These are phyloP conservation scores for Rhyzopertha dominica DNA, from an alignment of 1,140 invertebrate genomes.

Conservation along the genomic window DNA sequence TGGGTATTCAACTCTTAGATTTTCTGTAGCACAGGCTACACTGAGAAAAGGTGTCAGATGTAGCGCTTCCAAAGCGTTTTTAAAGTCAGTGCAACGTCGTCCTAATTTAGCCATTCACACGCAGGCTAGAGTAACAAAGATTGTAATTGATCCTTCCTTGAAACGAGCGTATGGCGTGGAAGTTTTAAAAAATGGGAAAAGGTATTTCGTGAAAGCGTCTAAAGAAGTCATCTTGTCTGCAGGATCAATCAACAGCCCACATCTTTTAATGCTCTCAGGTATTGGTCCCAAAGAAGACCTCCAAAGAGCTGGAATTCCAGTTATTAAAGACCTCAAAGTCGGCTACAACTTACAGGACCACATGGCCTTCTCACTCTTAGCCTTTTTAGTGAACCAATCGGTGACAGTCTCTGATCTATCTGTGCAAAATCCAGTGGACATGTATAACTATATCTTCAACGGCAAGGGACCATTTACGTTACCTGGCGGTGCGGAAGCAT, in stretches of 20 bases:
- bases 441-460: constrained; percentile 68
- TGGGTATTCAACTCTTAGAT: constrained; percentile 51
- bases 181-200: constrained; percentile 65
- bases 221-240: constrained; percentile 85
- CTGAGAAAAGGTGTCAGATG: constrained; percentile 63
- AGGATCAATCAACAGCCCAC: constrained; percentile 84
- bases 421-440: constrained; percentile 68
- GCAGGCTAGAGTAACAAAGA: constrained; percentile 59
- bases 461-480: constrained; percentile 80
- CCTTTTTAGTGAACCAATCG: constrained; percentile 70
- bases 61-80: constrained; percentile 65
- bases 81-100: constrained; percentile 56
- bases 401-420: constrained; percentile 74
- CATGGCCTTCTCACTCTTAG: constrained; percentile 74
- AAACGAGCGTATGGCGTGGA: constrained; percentile 62
- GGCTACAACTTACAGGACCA: constrained; percentile 89
- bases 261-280: constrained; percentile 88
- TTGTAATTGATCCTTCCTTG: constrained; percentile 57
- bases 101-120: constrained; percentile 67
- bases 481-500: constrained; percentile 72
- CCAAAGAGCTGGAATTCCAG: constrained; percentile 58
- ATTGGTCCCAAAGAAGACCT: constrained; percentile 78
- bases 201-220: constrained; percentile 63
- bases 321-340: constrained; percentile 65
- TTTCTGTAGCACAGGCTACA: constrained; percentile 56